Base-by-base conservation (phyloP, 1,140 invertebrate genomes). In the Rhizoglyphus robini region DNA sequence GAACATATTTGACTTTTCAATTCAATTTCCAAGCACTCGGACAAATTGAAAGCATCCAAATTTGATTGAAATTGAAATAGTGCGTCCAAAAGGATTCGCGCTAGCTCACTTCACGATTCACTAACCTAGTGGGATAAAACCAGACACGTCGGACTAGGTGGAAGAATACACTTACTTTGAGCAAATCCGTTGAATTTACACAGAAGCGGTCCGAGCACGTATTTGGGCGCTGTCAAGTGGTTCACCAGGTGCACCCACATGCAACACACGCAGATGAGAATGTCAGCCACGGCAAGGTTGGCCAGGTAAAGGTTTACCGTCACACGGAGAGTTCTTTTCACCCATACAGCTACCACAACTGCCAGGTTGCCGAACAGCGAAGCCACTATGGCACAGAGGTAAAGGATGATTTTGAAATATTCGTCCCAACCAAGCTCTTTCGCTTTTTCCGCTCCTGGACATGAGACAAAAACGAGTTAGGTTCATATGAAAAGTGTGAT, bases 91-190 rank as follows among this genome's bases (percentile, higher is more conserved):
- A n/a, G n/a, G n/a, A n/a, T n/a, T n/a, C n/a, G n/a, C n/a, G n/a
- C n/a, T n/a, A n/a, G n/a, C n/a, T n/a, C n/a, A n/a, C n/a, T n/a
- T n/a, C n/a, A n/a, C n/a, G n/a, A n/a, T n/a, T n/a, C n/a, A n/a
- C n/a, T n/a, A n/a, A n/a, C n/a, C n/a, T n/a, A n/a, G n/a, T n/a
- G n/a, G n/a, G n/a, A n/a, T n/a, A n/a, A n/a, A n/a, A n/a, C n/a
- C n/a, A n/a, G n/a, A n/a, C n/a, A n/a, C n/a, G n/a, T n/a, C n/a
- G n/a, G n/a, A n/a, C n/a, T n/a, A n/a, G n/a, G n/a, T n/a, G n/a
- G n/a, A n/a, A n/a, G n/a, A n/a, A n/a, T n/a, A n/a, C n/a, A 73
- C 76, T 77, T 73, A 80, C 79, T 75, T 72, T 79, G 78, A 18
- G 77, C 70, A 68, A 79, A 80, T 1, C 75, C 74, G 67, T 80